A percentile compares a stretch with the other conserved stretches of the same genome.
These are phyloP conservation scores for Platysternon megacephalum DNA, from an alignment of 2,113 vertebrate species.

Conservation along the genomic window DNA sequence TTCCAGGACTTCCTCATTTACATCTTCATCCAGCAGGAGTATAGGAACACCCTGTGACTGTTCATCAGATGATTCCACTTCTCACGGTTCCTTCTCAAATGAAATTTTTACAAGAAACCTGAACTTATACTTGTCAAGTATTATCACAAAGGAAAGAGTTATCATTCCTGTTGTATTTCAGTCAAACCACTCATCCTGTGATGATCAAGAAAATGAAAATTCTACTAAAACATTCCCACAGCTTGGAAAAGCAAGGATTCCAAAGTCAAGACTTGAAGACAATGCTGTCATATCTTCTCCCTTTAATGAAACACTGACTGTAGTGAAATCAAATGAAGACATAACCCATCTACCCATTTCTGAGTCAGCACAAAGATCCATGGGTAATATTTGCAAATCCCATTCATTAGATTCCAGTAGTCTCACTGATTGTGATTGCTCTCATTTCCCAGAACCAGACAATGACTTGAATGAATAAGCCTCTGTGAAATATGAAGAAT, in stretches of 20 bases:
- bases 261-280: constrained; percentile 2
- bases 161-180: background rate
- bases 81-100: background rate
- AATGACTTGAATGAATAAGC: background rate
- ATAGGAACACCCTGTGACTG: constrained; percentile 46
- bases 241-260: constrained; percentile 23
- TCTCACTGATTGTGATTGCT: background rate
- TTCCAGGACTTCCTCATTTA: background rate
- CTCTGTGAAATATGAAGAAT: background rate
- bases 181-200: background rate
- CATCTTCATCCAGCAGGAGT: constrained; percentile 37
- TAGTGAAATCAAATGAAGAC: constrained; percentile 47
- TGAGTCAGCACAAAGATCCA: background rate
- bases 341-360: constrained; percentile 19
- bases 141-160: constrained; percentile 26
- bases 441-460: constrained; percentile 9
- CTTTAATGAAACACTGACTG: constrained; percentile 26
- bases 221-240: background rate
- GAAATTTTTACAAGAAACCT: constrained; percentile 33
- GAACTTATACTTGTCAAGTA: constrained; percentile 27
- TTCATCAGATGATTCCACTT: constrained; percentile 34
- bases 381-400: constrained; percentile 8
- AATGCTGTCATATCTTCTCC: background rate
- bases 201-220: constrained; percentile 2
- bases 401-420: constrained; percentile 1